phyloP scores from a whole-genome alignment of 2,113 vertebrate species.

The Prochilodus magdalenae region DNA sequence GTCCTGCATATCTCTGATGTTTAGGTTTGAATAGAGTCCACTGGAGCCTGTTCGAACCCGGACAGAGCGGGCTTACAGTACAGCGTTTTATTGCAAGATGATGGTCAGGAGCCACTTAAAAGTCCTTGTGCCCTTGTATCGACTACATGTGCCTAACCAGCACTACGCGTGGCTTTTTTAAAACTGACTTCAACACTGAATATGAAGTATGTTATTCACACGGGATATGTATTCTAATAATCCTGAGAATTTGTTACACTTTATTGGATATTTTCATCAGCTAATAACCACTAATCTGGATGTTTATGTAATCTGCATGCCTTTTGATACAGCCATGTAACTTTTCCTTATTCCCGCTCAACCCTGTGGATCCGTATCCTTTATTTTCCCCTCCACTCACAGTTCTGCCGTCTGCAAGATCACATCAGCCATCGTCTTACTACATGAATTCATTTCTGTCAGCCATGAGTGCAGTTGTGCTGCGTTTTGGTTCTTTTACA shows the following conservation, averaged over 20 bases:
- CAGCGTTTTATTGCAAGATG: conserved; percentile 32
- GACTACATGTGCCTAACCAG: conserved; percentile 81
- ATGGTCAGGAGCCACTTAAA: conserved; percentile 26
- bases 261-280: conserved; percentile 38
- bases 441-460: neutral
- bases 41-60: conserved; percentile 48
- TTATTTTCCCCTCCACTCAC: neutral
- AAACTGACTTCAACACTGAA: conserved; percentile 64
- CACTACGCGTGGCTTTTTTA: conserved; percentile 76
- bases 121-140: conserved; percentile 45
- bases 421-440: neutral
- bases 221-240: conserved; percentile 45
- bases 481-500: neutral
- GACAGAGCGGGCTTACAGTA: conserved; percentile 49
- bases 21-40: neutral
- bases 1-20: conserved; percentile 4
- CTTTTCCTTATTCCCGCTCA: conserved; percentile 52
- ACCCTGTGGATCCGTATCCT: conserved; percentile 36
- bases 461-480: neutral
- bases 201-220: conserved; percentile 59
- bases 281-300: conserved; percentile 53
- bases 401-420: neutral
- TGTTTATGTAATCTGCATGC: conserved; percentile 73
- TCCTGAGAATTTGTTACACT: conserved; percentile 36
- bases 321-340: conserved; percentile 61